Evolutionary conservation across 2,888 invertebrate genomes (phyloP).

Genomic region (Notodonta dromedarius): DNA sequence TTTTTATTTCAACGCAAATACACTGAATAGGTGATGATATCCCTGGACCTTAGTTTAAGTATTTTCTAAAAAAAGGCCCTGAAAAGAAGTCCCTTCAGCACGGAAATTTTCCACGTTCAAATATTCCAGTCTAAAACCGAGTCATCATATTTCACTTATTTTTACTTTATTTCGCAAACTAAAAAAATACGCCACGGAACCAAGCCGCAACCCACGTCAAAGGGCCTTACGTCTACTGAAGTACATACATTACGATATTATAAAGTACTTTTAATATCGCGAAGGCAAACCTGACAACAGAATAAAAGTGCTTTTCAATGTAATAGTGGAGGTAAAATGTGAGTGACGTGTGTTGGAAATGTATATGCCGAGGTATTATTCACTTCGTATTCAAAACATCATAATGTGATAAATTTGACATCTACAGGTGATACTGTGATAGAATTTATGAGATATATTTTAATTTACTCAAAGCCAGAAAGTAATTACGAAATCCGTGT

Average conservation of each 20-base stretch:
- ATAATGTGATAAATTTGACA: too few species aligned
- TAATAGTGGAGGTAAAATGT: background rate
- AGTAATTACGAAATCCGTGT: too few species aligned
- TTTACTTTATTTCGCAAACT: conserved; percentile 25
- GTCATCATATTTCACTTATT: conserved; percentile 18
- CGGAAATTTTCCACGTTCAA: background rate
- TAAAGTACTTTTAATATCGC: conserved; percentile 6
- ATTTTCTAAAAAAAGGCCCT: too few species aligned
- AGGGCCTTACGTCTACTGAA: conserved; percentile 4
- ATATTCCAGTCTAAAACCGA: background rate
- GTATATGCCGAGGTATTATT: background rate
- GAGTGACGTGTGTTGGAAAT: conserved; percentile 8
- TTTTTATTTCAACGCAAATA: too few species aligned
- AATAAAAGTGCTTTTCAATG: conserved; percentile 11
- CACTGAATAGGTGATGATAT: too few species aligned
- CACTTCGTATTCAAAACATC: too few species aligned
- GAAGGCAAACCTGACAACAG: background rate
- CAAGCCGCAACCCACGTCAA: conserved; percentile 14
- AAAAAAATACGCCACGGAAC: conserved; percentile 22
- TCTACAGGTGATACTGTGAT: too few species aligned
- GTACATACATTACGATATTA: background rate
- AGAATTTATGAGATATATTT: too few species aligned
- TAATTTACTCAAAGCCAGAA: too few species aligned
- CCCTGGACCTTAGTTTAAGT: too few species aligned
- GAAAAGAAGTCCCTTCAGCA: background rate